phyloP scores from a whole-genome alignment of 2,888 invertebrate species.

The Diarsia brunnea region DNA sequence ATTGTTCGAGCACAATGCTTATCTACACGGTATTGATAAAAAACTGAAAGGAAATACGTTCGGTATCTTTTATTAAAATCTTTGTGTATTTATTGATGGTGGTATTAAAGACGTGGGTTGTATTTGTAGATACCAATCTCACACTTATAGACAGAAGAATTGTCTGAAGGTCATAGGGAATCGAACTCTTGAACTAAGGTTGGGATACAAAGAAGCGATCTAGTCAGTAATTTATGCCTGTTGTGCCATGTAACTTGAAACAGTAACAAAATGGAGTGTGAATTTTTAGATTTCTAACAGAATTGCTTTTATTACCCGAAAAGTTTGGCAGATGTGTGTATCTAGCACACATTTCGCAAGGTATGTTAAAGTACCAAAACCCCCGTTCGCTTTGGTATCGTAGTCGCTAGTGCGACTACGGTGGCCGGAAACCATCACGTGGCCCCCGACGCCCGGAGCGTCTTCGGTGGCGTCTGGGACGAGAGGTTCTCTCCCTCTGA shows the following conservation, averaged over 20 bases:
- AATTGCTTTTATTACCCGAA: not conserved
- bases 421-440: too few species aligned
- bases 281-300: not conserved
- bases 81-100: slow-evolving; percentile 21
- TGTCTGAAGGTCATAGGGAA: not conserved
- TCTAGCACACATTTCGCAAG: not conserved
- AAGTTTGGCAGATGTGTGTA: not conserved
- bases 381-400: too few species aligned
- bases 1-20: slow-evolving; percentile 60
- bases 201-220: not conserved
- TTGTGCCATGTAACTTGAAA: not conserved
- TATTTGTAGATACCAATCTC: slow-evolving; percentile 4
- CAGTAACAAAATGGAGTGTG: not conserved
- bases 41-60: slow-evolving; percentile 39
- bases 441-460: too few species aligned
- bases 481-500: too few species aligned
- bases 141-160: not conserved
- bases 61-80: slow-evolving; percentile 34
- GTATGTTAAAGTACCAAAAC: not conserved
- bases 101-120: slow-evolving; percentile 8
- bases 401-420: too few species aligned
- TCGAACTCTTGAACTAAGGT: not conserved
- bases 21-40: slow-evolving; percentile 48
- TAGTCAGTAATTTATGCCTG: not conserved
- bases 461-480: too few species aligned